A percentile compares a stretch with the other conserved stretches of the same genome.
phyloP scores from a whole-genome alignment of 2,888 invertebrate genomes.

The Pristionchus mayeri region DNA sequence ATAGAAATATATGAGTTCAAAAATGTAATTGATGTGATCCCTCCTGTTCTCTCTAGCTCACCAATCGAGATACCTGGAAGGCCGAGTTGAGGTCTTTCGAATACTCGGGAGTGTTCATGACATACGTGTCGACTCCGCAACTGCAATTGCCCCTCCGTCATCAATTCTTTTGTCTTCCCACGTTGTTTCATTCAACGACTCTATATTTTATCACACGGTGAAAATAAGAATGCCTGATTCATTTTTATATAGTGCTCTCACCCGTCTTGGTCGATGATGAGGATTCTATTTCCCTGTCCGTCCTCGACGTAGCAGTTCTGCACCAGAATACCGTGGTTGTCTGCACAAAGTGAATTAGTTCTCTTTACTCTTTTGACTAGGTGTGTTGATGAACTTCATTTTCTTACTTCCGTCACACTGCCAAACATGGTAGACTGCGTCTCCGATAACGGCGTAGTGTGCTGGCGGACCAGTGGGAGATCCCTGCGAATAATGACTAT shows the following conservation, averaged over 20 bases:
- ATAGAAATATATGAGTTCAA: background rate
- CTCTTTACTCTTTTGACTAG: no score
- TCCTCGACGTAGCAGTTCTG: conserved; percentile 76
- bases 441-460: conserved; percentile 74
- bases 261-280: conserved; percentile 76
- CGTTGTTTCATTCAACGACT: no score
- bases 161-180: no score
- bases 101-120: conserved; percentile 74
- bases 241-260: no score
- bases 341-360: conserved; percentile 49
- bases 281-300: conserved; percentile 73
- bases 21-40: background rate
- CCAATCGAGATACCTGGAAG: conserved; percentile 62
- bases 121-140: conserved; percentile 75
- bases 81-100: conserved; percentile 69
- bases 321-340: conserved; percentile 74
- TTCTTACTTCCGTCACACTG: conserved; percentile 69
- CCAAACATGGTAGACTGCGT: conserved; percentile 75
- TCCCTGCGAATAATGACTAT: conserved; percentile 46
- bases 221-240: no score
- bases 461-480: conserved; percentile 72
- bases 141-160: no score
- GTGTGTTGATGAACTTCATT: no score
- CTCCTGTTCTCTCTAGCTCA: background rate
- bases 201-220: no score